Evolutionary conservation across 2,797 vertebrate species (phyloP).

Genomic region (Schizopygopsis malacanthus): DNA sequence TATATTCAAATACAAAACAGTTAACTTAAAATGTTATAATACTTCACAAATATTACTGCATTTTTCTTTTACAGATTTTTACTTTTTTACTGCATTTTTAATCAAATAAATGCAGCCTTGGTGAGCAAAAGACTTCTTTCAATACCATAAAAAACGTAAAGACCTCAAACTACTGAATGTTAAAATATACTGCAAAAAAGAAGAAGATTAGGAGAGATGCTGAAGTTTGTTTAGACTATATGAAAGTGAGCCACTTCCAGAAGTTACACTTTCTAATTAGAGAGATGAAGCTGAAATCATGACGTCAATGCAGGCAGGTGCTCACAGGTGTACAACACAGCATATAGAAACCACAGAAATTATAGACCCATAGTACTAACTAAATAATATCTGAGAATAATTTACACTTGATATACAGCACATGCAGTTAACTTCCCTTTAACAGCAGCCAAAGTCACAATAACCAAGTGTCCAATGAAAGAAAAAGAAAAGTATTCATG

Average conservation of each 20-base stretch:
- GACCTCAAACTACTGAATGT: background rate
- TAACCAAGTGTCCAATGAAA: background rate
- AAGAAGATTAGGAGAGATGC: background rate
- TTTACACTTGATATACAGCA: background rate
- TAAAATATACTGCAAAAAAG: background rate
- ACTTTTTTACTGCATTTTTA: background rate
- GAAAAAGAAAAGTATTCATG: background rate
- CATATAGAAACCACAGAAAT: background rate
- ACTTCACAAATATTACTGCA: background rate
- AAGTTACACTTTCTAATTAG: background rate
- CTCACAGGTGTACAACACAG: background rate
- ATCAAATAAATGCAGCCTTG: slow-evolving; percentile 1
- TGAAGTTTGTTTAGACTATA: background rate
- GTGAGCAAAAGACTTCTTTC: background rate
- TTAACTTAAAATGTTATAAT: background rate
- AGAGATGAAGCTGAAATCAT: slow-evolving; percentile 7
- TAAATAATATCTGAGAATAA: background rate
- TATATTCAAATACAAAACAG: background rate
- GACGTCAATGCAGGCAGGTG: background rate
- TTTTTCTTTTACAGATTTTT: no score
- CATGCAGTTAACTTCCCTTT: slow-evolving; percentile 3
- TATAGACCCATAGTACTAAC: background rate
- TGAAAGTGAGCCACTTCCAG: background rate
- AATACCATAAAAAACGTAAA: background rate
- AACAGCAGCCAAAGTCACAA: background rate